These are phyloP conservation scores for Myotis davidii DNA, from an alignment of 2,113 vertebrate genomes.

Conservation along the genomic window DNA sequence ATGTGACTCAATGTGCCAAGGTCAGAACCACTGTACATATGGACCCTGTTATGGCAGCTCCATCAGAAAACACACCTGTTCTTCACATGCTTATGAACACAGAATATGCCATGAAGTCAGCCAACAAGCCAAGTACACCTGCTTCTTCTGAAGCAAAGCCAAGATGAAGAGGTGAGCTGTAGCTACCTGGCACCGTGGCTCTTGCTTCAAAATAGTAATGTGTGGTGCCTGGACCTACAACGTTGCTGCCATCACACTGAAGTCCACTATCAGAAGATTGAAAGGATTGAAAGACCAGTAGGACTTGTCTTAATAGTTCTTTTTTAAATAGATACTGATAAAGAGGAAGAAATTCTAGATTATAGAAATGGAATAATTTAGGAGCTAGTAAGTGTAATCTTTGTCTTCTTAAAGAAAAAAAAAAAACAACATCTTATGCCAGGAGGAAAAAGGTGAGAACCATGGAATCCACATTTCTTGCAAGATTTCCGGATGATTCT, in stretches of 20 bases:
- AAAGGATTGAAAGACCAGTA: neutral
- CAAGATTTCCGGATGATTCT: neutral
- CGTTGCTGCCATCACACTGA: neutral
- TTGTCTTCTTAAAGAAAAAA: constrained; percentile 30
- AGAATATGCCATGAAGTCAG: neutral
- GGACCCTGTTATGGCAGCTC: neutral
- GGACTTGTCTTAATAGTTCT: neutral
- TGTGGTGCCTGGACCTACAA: neutral
- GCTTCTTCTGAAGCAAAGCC: neutral
- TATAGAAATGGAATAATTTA: neutral
- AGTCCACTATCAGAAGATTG: neutral
- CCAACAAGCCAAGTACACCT: neutral
- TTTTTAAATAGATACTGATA: neutral
- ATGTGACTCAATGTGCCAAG: neutral
- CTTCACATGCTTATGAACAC: neutral
- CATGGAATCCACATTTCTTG: neutral
- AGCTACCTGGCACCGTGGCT: neutral
- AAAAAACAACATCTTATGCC: neutral
- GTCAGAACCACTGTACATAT: neutral
- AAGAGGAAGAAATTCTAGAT: constrained; percentile 7
- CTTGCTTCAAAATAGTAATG: neutral
- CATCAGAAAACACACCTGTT: neutral
- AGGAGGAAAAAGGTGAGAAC: neutral
- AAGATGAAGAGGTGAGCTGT: neutral
- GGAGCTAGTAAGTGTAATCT: neutral